Base-by-base conservation (phyloP, 2,113 vertebrate genomes). In the Rhinopomastus cyanomelas region DNA sequence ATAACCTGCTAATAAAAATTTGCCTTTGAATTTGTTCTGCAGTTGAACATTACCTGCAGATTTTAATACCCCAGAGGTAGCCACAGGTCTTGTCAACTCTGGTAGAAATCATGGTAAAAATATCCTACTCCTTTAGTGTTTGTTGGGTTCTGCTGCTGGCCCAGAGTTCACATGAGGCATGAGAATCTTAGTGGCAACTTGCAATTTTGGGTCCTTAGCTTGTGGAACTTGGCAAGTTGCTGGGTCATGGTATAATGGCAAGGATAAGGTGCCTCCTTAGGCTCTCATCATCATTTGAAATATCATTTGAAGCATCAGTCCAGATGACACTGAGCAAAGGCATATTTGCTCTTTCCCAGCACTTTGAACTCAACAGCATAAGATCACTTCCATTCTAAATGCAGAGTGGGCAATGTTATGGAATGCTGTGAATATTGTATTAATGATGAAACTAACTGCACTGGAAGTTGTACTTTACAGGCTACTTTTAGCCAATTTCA, bases 371-470 rank as follows among this genome's bases (percentile, higher is more conserved):
- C 56, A 66, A 9, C 39, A 73, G 56, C 26, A n/a, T 62, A 66
- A 87, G 42, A 89, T 67, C 29, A 89, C 34, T 68, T 57, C 26
- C 32, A 49, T 37, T 29, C 34, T 66, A 36, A 87, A 69, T n/a
- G 20, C 15, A 83, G 37, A 52, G 12, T 66, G 16, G 18, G 21
- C 25, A 80, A 57, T 20, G 25, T 46, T 69, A 74, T 6, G 32
- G 27, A 87, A 62, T 80, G 80, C 26, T 44, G 18, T 73, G 39
- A 85, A 83, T 68, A 87, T 36, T 85, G 59, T 9, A 34, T 77
- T 85, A 66, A 51, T 83, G 87, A 87, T 52, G 11, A 85, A 89
- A 83, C 27, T 85, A 92, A 89, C 53, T 81, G 34, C 61, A 71
- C 21, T 26, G 26, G 29, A 87, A 77, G 61, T 80, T 84, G 8